Base-by-base conservation (phyloP, 2,113 vertebrate genomes). In the Galeopterus variegatus region DNA sequence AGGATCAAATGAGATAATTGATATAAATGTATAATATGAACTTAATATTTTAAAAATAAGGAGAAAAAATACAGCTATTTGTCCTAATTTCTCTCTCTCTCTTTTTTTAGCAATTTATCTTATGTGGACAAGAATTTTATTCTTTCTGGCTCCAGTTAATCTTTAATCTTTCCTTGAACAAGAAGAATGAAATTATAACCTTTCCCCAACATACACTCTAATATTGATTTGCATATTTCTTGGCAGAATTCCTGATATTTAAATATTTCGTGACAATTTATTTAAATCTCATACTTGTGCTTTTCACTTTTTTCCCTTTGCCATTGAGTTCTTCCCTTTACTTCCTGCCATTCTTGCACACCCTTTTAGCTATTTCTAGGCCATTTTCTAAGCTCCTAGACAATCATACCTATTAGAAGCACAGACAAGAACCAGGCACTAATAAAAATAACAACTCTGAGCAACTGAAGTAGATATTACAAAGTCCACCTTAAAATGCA, bases 141-240 rank as follows among this genome's bases (percentile, higher is more conserved):
- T 85, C 58, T 95, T 95, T 64, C 58, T 19, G 89, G 14, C 2
- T 60, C 41, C 50, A 87, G 24, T 1, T 80, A 62, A 88, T 72
- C 60, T 94, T 94, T 95, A 70, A 60, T 80, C 36, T 89, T 93
- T 92, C 41, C 19, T 77, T 85, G 58, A 88, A 72, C 8, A 70
- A 90, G 31, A 88, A 83, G 17, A 70, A 88, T 77, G 5, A 87
- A 76, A 88, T 84, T 45, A 60, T 23, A 67, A 41, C 33, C 76
- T 50, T 67, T 96, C 33, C 83, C 94, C 41, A 87, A 26, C 5
- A 73, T 54, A 50, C 33, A 48, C 6, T 54, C 28, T 85, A 85
- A 21, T 31, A 60, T 56, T 82, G 18, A 90, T 83, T 85, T 83
- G 48, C 31, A 36, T 52, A 36, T 90, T 93, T 90, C 45, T 94